phyloP scores from a whole-genome alignment of 1,140 invertebrate species.

The Bombus sibiricus region DNA sequence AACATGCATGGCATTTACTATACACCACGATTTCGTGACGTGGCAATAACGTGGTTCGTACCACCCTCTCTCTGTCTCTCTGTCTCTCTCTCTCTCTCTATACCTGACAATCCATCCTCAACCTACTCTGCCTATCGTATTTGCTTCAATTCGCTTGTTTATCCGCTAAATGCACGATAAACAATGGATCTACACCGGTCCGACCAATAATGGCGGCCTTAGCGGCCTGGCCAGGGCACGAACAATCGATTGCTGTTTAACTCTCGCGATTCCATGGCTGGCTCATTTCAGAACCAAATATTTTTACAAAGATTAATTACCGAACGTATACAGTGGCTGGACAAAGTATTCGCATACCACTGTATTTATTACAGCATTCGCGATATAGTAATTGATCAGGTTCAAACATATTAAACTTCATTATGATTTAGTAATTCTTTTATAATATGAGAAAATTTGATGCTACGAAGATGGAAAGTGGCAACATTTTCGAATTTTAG shows the following conservation, averaged over 20 bases:
- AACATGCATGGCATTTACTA: constrained; percentile 77
- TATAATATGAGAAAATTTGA: too few relatives aligned
- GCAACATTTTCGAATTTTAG: too few relatives aligned
- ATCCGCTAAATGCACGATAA: constrained; percentile 77
- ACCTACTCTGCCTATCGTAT: constrained; percentile 27
- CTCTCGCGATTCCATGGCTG: neutral
- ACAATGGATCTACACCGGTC: constrained; percentile 65
- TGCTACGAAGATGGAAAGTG: too few relatives aligned
- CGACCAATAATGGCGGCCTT: constrained; percentile 63
- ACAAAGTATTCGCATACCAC: too few relatives aligned
- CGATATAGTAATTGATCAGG: too few relatives aligned
- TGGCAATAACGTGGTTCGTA: constrained; percentile 50
- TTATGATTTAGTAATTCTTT: too few relatives aligned
- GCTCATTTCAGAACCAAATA: neutral
- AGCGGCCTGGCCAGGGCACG: constrained; percentile 47
- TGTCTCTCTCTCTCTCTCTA: neutral
- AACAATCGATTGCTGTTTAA: constrained; percentile 44
- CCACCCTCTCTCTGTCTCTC: neutral
- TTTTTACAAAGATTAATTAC: neutral
- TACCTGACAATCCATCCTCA: neutral
- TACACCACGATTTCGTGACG: constrained; percentile 72
- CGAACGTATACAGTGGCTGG: too few relatives aligned
- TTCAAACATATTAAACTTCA: too few relatives aligned
- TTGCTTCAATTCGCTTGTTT: constrained; percentile 73
- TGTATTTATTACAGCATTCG: too few relatives aligned